Base-by-base conservation (phyloP, 1,140 invertebrate genomes). In the Brachionus koreanus region DNA sequence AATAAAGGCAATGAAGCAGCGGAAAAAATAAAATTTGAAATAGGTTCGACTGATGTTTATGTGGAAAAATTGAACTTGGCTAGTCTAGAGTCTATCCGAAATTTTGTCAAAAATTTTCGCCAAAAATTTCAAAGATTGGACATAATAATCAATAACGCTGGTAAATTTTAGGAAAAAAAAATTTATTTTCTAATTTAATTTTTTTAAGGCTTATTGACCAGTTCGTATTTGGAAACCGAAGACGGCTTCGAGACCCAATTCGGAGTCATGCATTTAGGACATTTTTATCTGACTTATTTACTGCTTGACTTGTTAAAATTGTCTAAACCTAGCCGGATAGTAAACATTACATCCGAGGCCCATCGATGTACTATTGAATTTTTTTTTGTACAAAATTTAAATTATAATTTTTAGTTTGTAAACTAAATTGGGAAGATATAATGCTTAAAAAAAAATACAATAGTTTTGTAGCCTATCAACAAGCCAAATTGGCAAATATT, bases 401-500 rank as follows among this genome's bases (percentile, higher is more conserved):
- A 7, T 5, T 25, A 19, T 16, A 25, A 19, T 2, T 19, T 12
- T 37, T n/a, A 61, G 77, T 43, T 19, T 87, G 86, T 37, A 83
- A 85, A 35, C 84, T 88, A 19, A 84, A 88, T 57, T 86, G 86
- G 84, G 86, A 87, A 25, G 86, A 88, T 83, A 83, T 87, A 13
- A 87, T 85, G 67, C 75, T 83, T 89, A 49, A 88, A 90, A 85
- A 85, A 6, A 77, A 77, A 5, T 86, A 87, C 82, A 43, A 87
- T 84, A 85, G 84, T 35, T 83, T 83, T 13, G 65, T 84, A 37
- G 85, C 85, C 2, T 94, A 93, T 86, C 83, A 85, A 12, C 91
- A 92, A 85, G 93, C 92, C 85, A 94, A 94, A 89, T 84, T 94
- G 83, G 92, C 92, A 3, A 93, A 94, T 84, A 86, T 93, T 23